Base-by-base conservation (phyloP, 2,113 vertebrate species). In the Indri indri region DNA sequence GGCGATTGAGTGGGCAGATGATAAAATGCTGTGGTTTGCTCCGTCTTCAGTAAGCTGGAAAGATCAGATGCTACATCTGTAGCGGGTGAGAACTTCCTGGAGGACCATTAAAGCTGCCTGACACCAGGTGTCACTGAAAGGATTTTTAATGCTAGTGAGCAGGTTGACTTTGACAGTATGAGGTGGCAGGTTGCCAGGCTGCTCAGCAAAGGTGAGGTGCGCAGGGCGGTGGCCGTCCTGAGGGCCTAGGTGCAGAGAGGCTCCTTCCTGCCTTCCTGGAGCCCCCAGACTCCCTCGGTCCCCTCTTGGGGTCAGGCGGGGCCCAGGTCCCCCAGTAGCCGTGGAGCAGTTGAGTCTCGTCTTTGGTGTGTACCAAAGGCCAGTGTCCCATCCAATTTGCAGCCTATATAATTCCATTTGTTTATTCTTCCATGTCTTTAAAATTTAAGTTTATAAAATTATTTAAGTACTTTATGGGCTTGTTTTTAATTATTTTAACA, bases 281-380 rank as follows among this genome's bases (percentile, higher is more conserved):
- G 25, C 25, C 14, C 18, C 4, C 45, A 47, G 40, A 18, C 16
- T 8, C n/a, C 57, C 18, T 16, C 12, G 83, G 30, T 47, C 22
- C n/a, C 3, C 42, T 54, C 57, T 40, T 42, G 65, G 45, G 20
- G 34, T 11, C 30, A 20, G 91, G 45, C 13, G 20, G 81, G 57
- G 27, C 57, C 59, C 23, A 74, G 79, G 20, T 76, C 57, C 40
- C 40, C 63, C 83, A n/a, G 80, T 91, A 85, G 45, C 88, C 83
- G 70, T 82, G 76, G 66, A 84, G 97, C 83, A 1, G 1, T 85
- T 94, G 95, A 37, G 30, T 57, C 37, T 63, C 95, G 30, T 57
- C 37, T 59, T 96, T 93, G 34, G 88, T 94, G 84, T 79, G 2
- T 79, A 71, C 89, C 91, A 92, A 86, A 96, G 90, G 68, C 88